These are phyloP conservation scores for Euschistus heros DNA, from an alignment of 1,140 invertebrate genomes.

Conservation along the genomic window DNA sequence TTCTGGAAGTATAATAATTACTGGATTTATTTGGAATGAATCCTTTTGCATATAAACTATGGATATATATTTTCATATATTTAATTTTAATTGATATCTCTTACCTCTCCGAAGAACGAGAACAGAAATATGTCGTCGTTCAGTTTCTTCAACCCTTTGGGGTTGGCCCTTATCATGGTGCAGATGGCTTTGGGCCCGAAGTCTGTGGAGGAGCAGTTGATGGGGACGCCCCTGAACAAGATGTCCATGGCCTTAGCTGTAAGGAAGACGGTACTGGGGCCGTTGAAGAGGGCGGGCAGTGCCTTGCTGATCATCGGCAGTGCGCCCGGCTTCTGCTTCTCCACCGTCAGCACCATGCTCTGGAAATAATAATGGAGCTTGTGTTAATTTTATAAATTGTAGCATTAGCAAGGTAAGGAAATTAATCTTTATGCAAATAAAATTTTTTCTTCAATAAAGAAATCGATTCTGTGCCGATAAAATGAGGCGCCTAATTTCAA, in stretches of 20 bases:
- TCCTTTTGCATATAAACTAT: too few relatives aligned
- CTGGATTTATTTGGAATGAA: too few relatives aligned
- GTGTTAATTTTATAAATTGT: too few relatives aligned
- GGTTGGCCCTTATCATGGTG: constrained; percentile 47
- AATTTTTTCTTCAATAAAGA: too few relatives aligned
- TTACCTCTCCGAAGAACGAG: constrained; percentile 50
- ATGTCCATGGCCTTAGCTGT: constrained; percentile 51
- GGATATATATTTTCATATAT: too few relatives aligned
- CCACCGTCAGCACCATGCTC: constrained; percentile 27
- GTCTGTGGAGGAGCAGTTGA: constrained; percentile 55
- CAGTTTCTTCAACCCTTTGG: constrained; percentile 39
- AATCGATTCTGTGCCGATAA: too few relatives aligned
- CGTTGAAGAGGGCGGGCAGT: constrained; percentile 43
- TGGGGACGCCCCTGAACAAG: constrained; percentile 55
- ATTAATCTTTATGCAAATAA: too few relatives aligned
- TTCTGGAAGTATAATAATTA: too few relatives aligned
- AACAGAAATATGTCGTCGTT: constrained; percentile 51
- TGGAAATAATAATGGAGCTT: constrained; percentile 14
- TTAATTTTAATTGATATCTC: too few relatives aligned
- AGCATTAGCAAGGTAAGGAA: too few relatives aligned
- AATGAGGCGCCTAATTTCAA: too few relatives aligned
- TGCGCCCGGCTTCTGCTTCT: constrained; percentile 26
- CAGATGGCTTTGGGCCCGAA: constrained; percentile 61
- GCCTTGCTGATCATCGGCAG: constrained; percentile 25
- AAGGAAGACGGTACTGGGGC: constrained; percentile 48